phyloP scores from a whole-genome alignment of 2,888 invertebrate genomes.

The Drosophila helvetica region DNA sequence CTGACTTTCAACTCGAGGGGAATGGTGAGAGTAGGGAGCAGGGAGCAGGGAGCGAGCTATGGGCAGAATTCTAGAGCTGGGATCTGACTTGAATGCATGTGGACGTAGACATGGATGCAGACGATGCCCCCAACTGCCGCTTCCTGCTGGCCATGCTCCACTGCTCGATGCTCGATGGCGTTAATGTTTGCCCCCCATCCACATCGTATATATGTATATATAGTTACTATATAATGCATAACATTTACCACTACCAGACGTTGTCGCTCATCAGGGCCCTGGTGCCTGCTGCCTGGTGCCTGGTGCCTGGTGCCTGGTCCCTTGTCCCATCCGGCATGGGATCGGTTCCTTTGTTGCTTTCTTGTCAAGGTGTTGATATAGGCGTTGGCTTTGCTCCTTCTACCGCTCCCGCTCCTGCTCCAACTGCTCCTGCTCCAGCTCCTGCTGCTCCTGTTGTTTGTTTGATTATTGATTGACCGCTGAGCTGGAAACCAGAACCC shows the following conservation, averaged over 20 bases:
- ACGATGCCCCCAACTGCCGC: slow-evolving; percentile 21
- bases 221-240: slow-evolving; percentile 61
- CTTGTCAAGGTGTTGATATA: slow-evolving; percentile 60
- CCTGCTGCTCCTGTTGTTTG: slow-evolving; percentile 32
- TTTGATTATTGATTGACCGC: slow-evolving; percentile 61
- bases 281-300: slow-evolving; percentile 3
- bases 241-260: slow-evolving; percentile 46
- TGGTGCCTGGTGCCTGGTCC: background rate
- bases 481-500: slow-evolving; percentile 52
- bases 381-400: slow-evolving; percentile 32
- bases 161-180: slow-evolving; percentile 55
- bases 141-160: slow-evolving; percentile 54
- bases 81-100: slow-evolving; percentile 41
- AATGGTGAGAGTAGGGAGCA: too few species aligned
- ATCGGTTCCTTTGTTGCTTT: slow-evolving; percentile 44
- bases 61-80: slow-evolving; percentile 27
- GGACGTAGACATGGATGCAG: slow-evolving; percentile 40
- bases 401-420: background rate
- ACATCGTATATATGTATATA: slow-evolving; percentile 9
- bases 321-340: slow-evolving; percentile 6
- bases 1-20: slow-evolving; percentile 45
- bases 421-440: slow-evolving; percentile 4
- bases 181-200: slow-evolving; percentile 58
- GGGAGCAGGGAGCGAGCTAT: too few species aligned
- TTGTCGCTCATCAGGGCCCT: background rate